These are phyloP conservation scores for Acanthoscelides obtectus DNA, from an alignment of 2,888 invertebrate genomes.

Conservation along the genomic window DNA sequence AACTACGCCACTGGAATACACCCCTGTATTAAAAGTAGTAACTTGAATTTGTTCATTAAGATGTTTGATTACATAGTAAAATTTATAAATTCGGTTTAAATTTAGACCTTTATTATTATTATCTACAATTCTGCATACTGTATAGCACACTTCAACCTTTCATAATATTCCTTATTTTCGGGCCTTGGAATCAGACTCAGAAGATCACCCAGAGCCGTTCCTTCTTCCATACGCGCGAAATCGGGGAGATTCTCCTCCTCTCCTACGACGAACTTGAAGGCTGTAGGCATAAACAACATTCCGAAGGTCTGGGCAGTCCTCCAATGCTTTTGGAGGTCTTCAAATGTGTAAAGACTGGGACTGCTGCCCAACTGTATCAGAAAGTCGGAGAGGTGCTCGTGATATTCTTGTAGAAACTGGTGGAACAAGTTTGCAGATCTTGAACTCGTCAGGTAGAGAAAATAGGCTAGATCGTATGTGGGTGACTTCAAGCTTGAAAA, in stretches of 20 bases:
- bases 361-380: neutral
- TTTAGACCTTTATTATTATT: too few relatives aligned
- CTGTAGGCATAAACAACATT: neutral
- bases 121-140: neutral
- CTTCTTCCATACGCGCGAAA: neutral
- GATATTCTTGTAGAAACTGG: neutral
- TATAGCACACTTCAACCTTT: neutral
- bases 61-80: too few relatives aligned
- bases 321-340: neutral
- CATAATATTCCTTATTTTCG: neutral
- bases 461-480: neutral
- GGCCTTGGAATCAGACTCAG: neutral
- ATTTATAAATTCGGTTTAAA: too few relatives aligned
- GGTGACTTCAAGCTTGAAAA: neutral
- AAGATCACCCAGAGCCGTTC: neutral
- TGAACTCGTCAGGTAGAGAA: neutral
- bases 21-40: too few relatives aligned
- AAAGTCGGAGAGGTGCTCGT: neutral
- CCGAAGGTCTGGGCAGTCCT: neutral
- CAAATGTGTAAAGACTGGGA: neutral
- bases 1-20: too few relatives aligned
- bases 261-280: neutral
- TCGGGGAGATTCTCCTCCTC: neutral
- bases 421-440: neutral
- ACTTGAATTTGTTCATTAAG: too few relatives aligned